These are phyloP conservation scores for Rhincodon typus DNA, from an alignment of 2,797 vertebrate genomes.

Conservation along the genomic window DNA sequence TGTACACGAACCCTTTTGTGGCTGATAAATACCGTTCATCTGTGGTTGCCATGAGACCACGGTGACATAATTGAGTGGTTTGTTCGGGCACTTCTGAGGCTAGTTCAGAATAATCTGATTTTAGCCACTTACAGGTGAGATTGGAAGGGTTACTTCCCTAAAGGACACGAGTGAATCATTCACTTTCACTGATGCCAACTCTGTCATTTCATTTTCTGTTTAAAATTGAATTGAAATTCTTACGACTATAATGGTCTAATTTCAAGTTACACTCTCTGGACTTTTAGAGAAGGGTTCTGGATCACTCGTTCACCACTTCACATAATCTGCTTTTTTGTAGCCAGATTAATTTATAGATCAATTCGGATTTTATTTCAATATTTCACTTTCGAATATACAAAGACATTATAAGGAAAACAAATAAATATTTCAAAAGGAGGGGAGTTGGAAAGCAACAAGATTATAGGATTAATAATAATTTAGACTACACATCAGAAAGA, in stretches of 20 bases:
- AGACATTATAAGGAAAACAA: background rate
- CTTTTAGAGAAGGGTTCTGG: background rate
- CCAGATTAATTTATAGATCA: background rate
- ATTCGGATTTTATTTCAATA: background rate
- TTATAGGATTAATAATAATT: background rate
- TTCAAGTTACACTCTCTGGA: background rate
- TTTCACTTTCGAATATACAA: background rate
- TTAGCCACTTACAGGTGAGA: background rate
- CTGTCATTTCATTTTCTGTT: background rate
- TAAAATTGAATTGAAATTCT: background rate
- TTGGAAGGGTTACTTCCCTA: background rate
- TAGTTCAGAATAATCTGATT: background rate
- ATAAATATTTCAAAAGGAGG: background rate
- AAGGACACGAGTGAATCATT: background rate
- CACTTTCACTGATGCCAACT: background rate
- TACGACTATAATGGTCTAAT: background rate
- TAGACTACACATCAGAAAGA: background rate
- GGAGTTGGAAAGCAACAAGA: background rate
- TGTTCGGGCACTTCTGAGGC: background rate
- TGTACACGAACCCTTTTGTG: too few relatives aligned
- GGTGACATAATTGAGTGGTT: background rate
- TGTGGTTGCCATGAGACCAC: background rate
- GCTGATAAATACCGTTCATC: background rate
- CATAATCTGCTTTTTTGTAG: background rate
- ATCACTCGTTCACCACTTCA: background rate